phyloP scores from a whole-genome alignment of 2,888 invertebrate genomes.

The Agriopis aurantiaria region DNA sequence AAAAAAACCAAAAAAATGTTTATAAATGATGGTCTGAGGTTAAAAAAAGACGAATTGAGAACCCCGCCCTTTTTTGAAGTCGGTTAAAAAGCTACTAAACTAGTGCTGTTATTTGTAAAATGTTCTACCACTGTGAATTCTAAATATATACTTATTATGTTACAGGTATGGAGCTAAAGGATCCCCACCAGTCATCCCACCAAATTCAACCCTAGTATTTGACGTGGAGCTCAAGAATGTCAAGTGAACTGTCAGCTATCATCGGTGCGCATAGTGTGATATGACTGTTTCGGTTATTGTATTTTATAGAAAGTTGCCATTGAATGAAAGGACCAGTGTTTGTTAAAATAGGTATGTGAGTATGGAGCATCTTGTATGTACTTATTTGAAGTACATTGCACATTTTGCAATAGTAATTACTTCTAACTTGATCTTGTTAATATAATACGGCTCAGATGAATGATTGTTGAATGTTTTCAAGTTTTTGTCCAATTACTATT shows the following conservation, averaged over 20 bases:
- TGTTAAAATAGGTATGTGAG: slow-evolving; percentile 44
- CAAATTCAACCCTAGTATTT: slow-evolving; percentile 94
- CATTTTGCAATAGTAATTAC: slow-evolving; percentile 12
- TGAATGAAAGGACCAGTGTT: slow-evolving; percentile 52
- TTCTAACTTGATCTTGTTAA: slow-evolving; percentile 4
- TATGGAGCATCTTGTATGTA: slow-evolving; percentile 50
- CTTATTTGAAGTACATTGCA: slow-evolving; percentile 3
- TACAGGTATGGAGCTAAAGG: slow-evolving; percentile 91
- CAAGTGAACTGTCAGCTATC: slow-evolving; percentile 76
- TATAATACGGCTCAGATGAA: neutral
- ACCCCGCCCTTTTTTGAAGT: no score
- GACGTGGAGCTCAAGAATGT: slow-evolving; percentile 96
- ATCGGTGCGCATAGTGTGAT: slow-evolving; percentile 57
- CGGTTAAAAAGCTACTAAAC: no score
- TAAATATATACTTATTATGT: neutral
- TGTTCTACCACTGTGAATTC: neutral
- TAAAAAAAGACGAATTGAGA: no score
- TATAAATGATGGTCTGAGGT: no score
- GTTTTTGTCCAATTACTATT: slow-evolving; percentile 9
- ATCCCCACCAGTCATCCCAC: slow-evolving; percentile 94
- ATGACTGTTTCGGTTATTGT: slow-evolving; percentile 59
- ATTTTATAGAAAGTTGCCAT: slow-evolving; percentile 64
- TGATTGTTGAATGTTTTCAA: neutral
- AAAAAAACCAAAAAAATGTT: no score
- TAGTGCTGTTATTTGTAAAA: no score